These are phyloP conservation scores for Drosophila jambulina DNA, from an alignment of 1,140 invertebrate genomes.

Conservation along the genomic window DNA sequence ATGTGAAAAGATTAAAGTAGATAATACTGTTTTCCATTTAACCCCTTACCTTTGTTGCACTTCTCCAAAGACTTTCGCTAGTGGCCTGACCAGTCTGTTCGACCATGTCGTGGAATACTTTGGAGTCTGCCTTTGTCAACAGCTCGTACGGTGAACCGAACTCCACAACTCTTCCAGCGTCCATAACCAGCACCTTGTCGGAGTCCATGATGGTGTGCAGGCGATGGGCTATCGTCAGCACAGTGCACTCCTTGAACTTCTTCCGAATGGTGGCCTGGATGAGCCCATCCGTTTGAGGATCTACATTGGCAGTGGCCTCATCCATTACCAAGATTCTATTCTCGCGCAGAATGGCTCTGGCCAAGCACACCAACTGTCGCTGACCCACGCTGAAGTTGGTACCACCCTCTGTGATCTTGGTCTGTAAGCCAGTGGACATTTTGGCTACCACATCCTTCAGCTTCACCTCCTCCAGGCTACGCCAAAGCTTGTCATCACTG, in stretches of 20 bases:
- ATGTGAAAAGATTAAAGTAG: not conserved
- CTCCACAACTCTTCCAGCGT: constrained; percentile 87
- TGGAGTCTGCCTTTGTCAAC: constrained; percentile 79
- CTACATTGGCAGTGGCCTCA: constrained; percentile 91
- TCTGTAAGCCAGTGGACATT: constrained; percentile 88
- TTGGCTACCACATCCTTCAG: constrained; percentile 89
- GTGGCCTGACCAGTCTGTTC: constrained; percentile 86
- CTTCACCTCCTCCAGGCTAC: constrained; percentile 90
- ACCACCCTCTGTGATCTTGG: constrained; percentile 91
- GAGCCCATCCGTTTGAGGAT: constrained; percentile 89
- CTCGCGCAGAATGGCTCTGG: constrained; percentile 91
- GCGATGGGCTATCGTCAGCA: constrained; percentile 94
- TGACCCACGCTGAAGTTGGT: constrained; percentile 93
- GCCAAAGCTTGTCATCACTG: constrained; percentile 92
- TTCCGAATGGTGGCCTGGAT: constrained; percentile 90
- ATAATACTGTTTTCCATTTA: not conserved
- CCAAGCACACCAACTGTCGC: constrained; percentile 91
- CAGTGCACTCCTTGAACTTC: constrained; percentile 91
- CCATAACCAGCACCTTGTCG: constrained; percentile 88
- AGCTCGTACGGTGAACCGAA: constrained; percentile 80
- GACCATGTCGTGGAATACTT: constrained; percentile 88
- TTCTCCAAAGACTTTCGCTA: constrained; percentile 86
- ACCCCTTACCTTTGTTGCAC: constrained; percentile 86
- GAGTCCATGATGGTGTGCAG: constrained; percentile 88
- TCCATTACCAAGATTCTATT: constrained; percentile 91